Evolutionary conservation across 2,888 invertebrate genomes (phyloP).

Genomic region (Choreutis nemorana): DNA sequence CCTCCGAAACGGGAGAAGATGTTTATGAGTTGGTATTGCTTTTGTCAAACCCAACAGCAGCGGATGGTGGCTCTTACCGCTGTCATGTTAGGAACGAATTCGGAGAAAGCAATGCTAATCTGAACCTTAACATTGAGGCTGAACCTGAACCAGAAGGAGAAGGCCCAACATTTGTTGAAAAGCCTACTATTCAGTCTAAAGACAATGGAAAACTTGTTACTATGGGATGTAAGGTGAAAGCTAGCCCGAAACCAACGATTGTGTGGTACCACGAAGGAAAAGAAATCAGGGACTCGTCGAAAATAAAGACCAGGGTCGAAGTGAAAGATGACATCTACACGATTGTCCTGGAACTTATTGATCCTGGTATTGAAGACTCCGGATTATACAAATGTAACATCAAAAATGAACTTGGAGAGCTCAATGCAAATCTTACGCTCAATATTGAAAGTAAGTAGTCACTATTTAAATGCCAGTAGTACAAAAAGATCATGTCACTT

Average conservation of each 20-base stretch:
- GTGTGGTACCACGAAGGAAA: slow-evolving; percentile 62
- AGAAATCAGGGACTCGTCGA: slow-evolving; percentile 80
- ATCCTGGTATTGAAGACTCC: slow-evolving; percentile 94
- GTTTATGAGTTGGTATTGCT: slow-evolving; percentile 83
- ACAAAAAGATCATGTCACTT: slow-evolving; percentile 3
- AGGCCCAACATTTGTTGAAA: slow-evolving; percentile 93
- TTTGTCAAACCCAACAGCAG: slow-evolving; percentile 58
- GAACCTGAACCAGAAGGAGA: slow-evolving; percentile 93
- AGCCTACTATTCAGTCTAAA: slow-evolving; percentile 86
- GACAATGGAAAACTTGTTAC: slow-evolving; percentile 58
- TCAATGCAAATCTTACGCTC: slow-evolving; percentile 95
- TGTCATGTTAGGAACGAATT: slow-evolving; percentile 95
- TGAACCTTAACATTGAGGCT: slow-evolving; percentile 96
- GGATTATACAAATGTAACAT: slow-evolving; percentile 98
- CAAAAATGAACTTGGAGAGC: slow-evolving; percentile 94
- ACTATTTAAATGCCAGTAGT: neutral
- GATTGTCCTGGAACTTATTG: slow-evolving; percentile 85
- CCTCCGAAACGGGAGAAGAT: slow-evolving; percentile 80
- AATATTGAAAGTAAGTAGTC: slow-evolving; percentile 92
- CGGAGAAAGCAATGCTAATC: slow-evolving; percentile 96
- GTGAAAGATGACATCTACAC: slow-evolving; percentile 83
- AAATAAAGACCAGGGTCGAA: slow-evolving; percentile 81
- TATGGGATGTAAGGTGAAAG: slow-evolving; percentile 61
- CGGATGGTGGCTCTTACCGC: slow-evolving; percentile 70
- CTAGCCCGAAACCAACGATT: slow-evolving; percentile 58